phyloP scores from a whole-genome alignment of 2,797 vertebrate species.

The Galaxias olidus region DNA sequence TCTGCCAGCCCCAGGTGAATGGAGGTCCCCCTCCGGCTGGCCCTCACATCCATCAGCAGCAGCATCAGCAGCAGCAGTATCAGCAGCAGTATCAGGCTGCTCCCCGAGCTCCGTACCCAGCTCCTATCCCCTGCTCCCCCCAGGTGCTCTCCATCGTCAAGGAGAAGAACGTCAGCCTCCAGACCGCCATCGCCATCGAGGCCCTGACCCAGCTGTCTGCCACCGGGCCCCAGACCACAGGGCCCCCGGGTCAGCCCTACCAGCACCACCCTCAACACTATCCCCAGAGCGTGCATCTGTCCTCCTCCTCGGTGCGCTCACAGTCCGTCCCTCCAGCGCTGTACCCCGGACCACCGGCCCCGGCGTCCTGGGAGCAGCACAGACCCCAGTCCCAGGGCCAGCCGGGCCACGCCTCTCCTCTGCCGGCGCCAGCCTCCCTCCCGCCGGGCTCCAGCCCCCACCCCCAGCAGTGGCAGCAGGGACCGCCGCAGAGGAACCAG shows the following conservation, averaged over 20 bases:
- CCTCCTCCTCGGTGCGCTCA: constrained; percentile 66
- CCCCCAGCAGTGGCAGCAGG: constrained; percentile 64
- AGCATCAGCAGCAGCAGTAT: constrained; percentile 55
- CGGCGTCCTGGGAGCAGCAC: constrained; percentile 72
- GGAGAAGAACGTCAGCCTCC: constrained; percentile 95
- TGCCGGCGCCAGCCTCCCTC: constrained; percentile 74
- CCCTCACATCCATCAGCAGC: constrained; percentile 58
- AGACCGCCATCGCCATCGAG: constrained; percentile 97
- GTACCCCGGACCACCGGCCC: constrained; percentile 60
- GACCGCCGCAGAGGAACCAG: constrained; percentile 66
- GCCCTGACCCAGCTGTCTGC: constrained; percentile 94
- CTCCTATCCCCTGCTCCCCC: constrained; percentile 88
- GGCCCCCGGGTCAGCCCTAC: constrained; percentile 57
- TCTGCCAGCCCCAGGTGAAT: constrained; percentile 57
- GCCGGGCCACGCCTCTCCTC: constrained; percentile 64
- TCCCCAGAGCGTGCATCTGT: constrained; percentile 45
- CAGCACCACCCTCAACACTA: constrained; percentile 60
- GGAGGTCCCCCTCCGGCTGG: constrained; percentile 49
- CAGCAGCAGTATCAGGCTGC: constrained; percentile 46
- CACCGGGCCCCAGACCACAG: constrained; percentile 73
- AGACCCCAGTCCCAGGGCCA: constrained; percentile 76
- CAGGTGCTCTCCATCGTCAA: constrained; percentile 93
- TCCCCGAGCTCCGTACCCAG: constrained; percentile 59
- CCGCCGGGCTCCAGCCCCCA: constrained; percentile 52
- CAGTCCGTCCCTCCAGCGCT: constrained; percentile 76